Evolutionary conservation across 2,113 vertebrate genomes (phyloP).

Genomic region (Microtus pennsylvanicus): DNA sequence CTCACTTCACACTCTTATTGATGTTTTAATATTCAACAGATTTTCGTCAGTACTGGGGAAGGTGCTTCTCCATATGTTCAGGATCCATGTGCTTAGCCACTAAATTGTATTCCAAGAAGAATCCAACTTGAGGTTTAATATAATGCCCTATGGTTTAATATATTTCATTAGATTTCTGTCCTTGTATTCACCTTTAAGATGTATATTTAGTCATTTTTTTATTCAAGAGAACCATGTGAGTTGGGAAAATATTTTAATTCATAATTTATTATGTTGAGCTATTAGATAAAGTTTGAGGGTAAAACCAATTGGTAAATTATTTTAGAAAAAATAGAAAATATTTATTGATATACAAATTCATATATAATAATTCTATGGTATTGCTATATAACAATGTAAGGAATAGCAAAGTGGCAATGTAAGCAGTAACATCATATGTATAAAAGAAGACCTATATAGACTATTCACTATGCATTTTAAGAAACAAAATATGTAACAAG

Average conservation of each 20-base stretch:
- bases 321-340: neutral
- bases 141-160: neutral
- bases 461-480: neutral
- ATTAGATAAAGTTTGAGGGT: neutral
- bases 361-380: too few relatives aligned
- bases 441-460: neutral
- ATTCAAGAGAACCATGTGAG: neutral
- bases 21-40: neutral
- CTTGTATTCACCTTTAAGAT: neutral
- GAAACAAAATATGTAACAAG: neutral
- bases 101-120: neutral
- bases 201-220: neutral
- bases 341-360: neutral
- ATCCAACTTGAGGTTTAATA: neutral
- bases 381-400: too few relatives aligned
- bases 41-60: neutral
- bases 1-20: neutral
- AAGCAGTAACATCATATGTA: too few relatives aligned
- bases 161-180: neutral
- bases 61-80: too few relatives aligned
- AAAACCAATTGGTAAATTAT: neutral
- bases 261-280: neutral
- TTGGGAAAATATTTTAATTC: neutral
- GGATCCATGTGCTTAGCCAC: neutral
- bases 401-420: too few relatives aligned